These are phyloP conservation scores for Phaenicophaeus curvirostris DNA, from an alignment of 2,797 vertebrate genomes.

Conservation along the genomic window DNA sequence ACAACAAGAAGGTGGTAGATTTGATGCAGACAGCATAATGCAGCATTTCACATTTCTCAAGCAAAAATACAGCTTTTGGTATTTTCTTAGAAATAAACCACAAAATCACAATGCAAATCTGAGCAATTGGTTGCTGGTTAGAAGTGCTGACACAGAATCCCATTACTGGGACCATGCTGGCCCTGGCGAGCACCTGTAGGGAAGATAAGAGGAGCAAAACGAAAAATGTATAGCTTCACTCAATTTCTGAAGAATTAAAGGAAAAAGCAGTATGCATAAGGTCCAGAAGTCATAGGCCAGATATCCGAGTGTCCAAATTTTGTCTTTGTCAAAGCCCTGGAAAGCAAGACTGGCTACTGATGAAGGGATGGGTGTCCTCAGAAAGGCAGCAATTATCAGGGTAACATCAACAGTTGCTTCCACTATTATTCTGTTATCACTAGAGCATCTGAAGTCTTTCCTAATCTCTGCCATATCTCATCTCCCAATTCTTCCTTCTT, in stretches of 20 bases:
- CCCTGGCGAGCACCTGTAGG: accelerated
- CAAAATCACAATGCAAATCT: not conserved
- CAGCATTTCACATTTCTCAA: not conserved
- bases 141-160: not conserved
- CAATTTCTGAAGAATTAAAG: not conserved
- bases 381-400: not conserved
- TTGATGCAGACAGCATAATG: not conserved
- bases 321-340: not conserved
- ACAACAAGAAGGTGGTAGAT: not conserved
- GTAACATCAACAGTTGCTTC: not conserved
- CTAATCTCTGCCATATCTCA: not conserved
- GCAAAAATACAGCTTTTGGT: not conserved
- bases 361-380: not conserved
- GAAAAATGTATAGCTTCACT: not conserved
- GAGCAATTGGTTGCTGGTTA: not conserved
- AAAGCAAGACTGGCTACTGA: not conserved
- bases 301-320: not conserved
- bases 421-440: not conserved
- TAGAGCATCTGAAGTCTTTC: not conserved
- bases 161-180: not conserved
- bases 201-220: not conserved
- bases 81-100: not conserved
- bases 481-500: not conserved
- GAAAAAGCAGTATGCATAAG: not conserved
- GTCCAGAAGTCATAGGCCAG: not conserved